Base-by-base conservation (phyloP, 2,797 vertebrate species). In the Ciconia nigra region DNA sequence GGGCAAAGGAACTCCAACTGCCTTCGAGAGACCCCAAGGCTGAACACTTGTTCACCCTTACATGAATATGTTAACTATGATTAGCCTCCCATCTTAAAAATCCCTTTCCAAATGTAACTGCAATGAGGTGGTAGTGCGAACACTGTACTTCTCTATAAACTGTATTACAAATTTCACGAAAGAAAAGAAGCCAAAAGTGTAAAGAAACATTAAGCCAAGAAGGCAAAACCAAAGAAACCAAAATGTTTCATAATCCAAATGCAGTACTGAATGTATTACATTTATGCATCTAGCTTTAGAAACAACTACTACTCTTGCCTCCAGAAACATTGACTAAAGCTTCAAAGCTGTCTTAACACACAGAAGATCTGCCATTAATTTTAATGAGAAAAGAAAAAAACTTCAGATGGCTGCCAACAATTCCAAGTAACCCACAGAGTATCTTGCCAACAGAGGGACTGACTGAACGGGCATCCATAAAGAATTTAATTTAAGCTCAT, bases 401-500 rank as follows among this genome's bases (percentile, higher is more conserved):
- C 51, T 83, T 70, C n/a, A 67, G 49, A 82, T 0, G 0, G 51
- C 54, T 95, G 78, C 69, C 93, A 96, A 86, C 49, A 83, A 70
- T 92, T 93, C 71, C 51, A 82, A 94, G 49, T 57, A 92, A 96
- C 65, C 88, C 86, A 90, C 52, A 82, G 70, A 90, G 37, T 28
- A 77, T 41, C 37, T 15, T 76, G 51, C 90, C 94, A 94, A 94
- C 55, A 91, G 78, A 76, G 63, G n/a, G 89, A 90, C 81, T 86
- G 92, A 84, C 73, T 91, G 86, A 96, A 83, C 54, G 37, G 74
- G 39, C 61, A 97, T n/a, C 62, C 57, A 83, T 67, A 78, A 92
- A 89, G 78, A 95, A 95, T 73, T 80, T 33, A 88, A 94, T 92
- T 93, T 83, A 74, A 77, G 37, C 51, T 93, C 74, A 89, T 96